Evolutionary conservation across 2,797 vertebrate genomes (phyloP), one percentile per base, ranked within the genome.

Genomic region (Gadopsis marmoratus): DNA sequence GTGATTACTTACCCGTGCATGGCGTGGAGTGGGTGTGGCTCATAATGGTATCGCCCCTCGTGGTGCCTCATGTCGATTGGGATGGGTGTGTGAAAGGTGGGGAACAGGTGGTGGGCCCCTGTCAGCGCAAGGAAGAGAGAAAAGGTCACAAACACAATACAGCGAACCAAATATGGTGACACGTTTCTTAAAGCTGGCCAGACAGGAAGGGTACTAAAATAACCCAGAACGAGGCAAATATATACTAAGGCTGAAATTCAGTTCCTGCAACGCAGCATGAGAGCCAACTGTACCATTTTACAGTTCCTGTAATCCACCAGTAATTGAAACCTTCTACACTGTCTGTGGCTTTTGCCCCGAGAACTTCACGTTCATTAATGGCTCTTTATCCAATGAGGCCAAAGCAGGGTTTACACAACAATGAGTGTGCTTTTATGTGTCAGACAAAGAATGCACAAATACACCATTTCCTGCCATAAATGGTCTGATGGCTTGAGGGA

Each of bases 51-150:
- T 76, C 97, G 93, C 86, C 98, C 98, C 91, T 99, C 98, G 39
- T 99, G 98, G 94, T 99, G 98, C 76, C 97, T 95, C 96, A 98
- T 96, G 94, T 99, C 97, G 87, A 99, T 96, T 0, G 97, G 98
- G 73, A 99, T 97, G 60, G 98, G 98, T 4, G 97, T 95, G 81
- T 98, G 98, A 91, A 99, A 98, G 2, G 97, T 95, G 0, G 98
- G 97, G 94, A 99, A 96, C 87, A 99, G 94, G 85, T 97, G 97
- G 83, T 97, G 97, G 13, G 96, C 94, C 90, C 96, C 98, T 99
- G 96, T 82, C 78, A 92, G 87, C 13, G 63, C 47, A 82, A 56
- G 80, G 62, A 51, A 74, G 37, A 79, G 19, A 81, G 26, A 63
- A 50, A 50, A 16, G 14, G 31, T 76, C 67, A 67, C 2, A 48